phyloP scores from a whole-genome alignment of 2,888 invertebrate species.

The Harmothoe impar region DNA sequence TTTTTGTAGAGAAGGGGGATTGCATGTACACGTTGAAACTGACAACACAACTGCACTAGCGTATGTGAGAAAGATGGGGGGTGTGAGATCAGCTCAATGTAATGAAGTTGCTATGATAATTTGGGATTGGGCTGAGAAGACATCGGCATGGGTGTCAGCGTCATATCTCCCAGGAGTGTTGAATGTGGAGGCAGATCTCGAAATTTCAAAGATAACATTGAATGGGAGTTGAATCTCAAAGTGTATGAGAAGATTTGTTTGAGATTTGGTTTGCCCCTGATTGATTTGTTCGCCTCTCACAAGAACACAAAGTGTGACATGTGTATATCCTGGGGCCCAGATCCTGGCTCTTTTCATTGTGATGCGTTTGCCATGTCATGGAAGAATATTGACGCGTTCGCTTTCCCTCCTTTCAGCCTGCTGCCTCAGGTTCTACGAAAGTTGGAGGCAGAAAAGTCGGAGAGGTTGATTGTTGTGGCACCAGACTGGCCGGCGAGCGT shows the following conservation, averaged over 20 bases:
- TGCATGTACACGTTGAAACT: background rate
- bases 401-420: background rate
- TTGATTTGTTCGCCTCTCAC: slow-evolving; percentile 16
- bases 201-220: background rate
- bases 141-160: background rate
- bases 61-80: too few species aligned
- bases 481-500: background rate
- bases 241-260: background rate
- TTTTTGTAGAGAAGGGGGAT: background rate
- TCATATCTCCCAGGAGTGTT: background rate
- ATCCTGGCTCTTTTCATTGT: background rate
- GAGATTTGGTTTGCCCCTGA: background rate
- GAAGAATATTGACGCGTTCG: background rate
- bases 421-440: background rate
- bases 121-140: slow-evolving; percentile 34
- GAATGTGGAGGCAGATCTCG: slow-evolving; percentile 17
- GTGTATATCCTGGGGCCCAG: background rate
- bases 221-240: background rate
- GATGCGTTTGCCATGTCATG: background rate
- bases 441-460: background rate
- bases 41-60: too few species aligned
- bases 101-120: background rate
- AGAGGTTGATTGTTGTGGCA: background rate
- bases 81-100: background rate
- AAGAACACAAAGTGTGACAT: background rate